A percentile compares a stretch with the other conserved stretches of the same genome.
These are phyloP conservation scores for Drosophila affinis DNA, from an alignment of 2,888 invertebrate species.

Conservation along the genomic window DNA sequence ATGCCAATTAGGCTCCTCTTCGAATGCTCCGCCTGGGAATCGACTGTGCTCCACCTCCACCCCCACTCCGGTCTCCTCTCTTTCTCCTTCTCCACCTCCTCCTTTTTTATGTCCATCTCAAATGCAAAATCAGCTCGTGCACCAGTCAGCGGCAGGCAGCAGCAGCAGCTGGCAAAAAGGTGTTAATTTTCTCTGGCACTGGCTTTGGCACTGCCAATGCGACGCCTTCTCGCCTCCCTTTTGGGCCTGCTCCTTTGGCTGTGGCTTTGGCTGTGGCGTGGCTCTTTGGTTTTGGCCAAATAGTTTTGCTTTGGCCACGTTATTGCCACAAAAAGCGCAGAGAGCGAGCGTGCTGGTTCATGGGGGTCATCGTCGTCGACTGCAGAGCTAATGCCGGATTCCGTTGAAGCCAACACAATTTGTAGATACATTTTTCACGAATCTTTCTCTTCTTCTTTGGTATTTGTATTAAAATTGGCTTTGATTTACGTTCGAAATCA, in stretches of 20 bases:
- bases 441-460: constrained; percentile 43
- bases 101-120: constrained; percentile 62
- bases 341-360: constrained; percentile 83
- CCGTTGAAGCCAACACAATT: constrained; percentile 63
- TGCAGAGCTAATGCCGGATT: constrained; percentile 19
- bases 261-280: constrained; percentile 13
- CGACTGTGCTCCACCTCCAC: constrained; percentile 31
- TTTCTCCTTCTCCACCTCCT: not conserved
- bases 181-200: constrained; percentile 82
- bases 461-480: constrained; percentile 53
- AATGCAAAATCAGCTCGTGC: constrained; percentile 81
- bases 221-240: constrained; percentile 9
- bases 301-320: constrained; percentile 79
- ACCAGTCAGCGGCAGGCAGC: constrained; percentile 40
- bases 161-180: constrained; percentile 74
- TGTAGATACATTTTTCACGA: constrained; percentile 78
- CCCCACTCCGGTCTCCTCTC: not conserved
- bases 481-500: constrained; percentile 39
- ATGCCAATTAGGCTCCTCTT: constrained; percentile 75
- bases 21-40: constrained; percentile 44
- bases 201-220: constrained; percentile 14
- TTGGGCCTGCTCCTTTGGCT: constrained; percentile 3
- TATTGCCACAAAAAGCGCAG: constrained; percentile 81
- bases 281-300: constrained; percentile 61
- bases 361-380: constrained; percentile 73